A percentile compares a stretch with the other conserved stretches of the same genome.
These are phyloP conservation scores for Chaenogobius annularis DNA, from an alignment of 2,113 vertebrate genomes.

Conservation along the genomic window DNA sequence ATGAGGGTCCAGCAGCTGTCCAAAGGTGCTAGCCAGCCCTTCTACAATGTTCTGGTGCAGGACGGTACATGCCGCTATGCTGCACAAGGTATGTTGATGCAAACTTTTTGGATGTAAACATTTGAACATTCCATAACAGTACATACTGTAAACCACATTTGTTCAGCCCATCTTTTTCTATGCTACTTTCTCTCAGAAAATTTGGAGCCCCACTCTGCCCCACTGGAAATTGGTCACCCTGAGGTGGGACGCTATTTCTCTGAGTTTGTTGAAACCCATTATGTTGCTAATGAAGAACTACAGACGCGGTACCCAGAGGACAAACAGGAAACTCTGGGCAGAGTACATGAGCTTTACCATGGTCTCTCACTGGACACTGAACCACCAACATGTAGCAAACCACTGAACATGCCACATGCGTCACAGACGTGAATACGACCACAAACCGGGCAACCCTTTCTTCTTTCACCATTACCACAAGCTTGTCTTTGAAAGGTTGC, in stretches of 20 bases:
- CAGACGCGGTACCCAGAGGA: constrained; percentile 89
- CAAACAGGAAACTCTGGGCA: constrained; percentile 75
- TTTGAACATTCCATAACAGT: background rate
- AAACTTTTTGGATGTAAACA: background rate
- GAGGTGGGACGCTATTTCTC: constrained; percentile 95
- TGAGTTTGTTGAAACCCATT: constrained; percentile 85
- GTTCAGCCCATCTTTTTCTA: background rate
- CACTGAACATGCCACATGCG: background rate
- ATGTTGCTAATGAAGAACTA: constrained; percentile 88
- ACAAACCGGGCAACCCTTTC: constrained; percentile 14
- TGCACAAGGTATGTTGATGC: constrained; percentile 83
- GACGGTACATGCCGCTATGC: constrained; percentile 94
- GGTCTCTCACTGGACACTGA: constrained; percentile 40
- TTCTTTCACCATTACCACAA: constrained; percentile 27
- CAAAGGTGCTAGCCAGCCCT: constrained; percentile 89
- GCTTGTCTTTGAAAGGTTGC: constrained; percentile 9
- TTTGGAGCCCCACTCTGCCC: constrained; percentile 87
- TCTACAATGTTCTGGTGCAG: constrained; percentile 95
- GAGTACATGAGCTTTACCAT: constrained; percentile 84
- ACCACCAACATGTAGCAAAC: constrained; percentile 50
- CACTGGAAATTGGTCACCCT: constrained; percentile 90
- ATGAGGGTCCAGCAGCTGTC: constrained; percentile 94
- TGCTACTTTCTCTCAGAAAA: constrained; percentile 80
- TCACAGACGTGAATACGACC: background rate
- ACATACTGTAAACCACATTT: background rate